A percentile compares a stretch with the other conserved stretches of the same genome.
phyloP scores from a whole-genome alignment of 2,113 vertebrate genomes.

The Telmatochromis bifrenatus region DNA sequence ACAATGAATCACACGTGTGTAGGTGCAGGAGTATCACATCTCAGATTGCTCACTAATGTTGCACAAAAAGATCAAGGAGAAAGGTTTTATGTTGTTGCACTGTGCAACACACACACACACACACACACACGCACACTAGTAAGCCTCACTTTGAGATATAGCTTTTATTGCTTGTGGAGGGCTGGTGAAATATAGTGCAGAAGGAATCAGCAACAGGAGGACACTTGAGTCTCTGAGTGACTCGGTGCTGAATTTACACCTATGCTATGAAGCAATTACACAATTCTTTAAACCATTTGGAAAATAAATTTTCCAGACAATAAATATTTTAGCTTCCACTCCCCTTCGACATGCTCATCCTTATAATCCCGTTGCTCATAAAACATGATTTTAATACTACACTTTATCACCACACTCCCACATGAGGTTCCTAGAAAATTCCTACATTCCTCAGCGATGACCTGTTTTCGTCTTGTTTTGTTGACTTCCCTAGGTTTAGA shows the following conservation, averaged over 20 bases:
- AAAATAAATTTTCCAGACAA: constrained; percentile 10
- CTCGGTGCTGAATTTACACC: background rate
- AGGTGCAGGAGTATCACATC: background rate
- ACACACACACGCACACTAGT: background rate
- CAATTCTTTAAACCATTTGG: background rate
- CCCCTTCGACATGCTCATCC: background rate
- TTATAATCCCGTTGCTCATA: background rate
- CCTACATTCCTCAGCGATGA: background rate
- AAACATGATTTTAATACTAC: background rate
- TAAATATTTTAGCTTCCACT: background rate
- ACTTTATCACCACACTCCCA: background rate
- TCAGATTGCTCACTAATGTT: background rate
- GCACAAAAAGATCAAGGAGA: background rate
- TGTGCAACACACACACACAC: background rate
- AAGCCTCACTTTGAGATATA: background rate
- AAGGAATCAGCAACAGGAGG: background rate
- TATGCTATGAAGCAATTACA: background rate
- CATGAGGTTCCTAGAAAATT: background rate
- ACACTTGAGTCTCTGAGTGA: background rate
- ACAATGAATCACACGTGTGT: background rate
- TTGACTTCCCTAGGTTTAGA: background rate
- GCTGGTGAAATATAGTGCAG: background rate
- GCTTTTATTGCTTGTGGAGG: background rate
- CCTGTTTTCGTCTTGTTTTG: background rate
- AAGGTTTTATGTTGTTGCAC: background rate